Evolutionary conservation across 2,888 invertebrate genomes (phyloP), one percentile per base, ranked within the genome.

Genomic region (Macroteleia sp.): DNA sequence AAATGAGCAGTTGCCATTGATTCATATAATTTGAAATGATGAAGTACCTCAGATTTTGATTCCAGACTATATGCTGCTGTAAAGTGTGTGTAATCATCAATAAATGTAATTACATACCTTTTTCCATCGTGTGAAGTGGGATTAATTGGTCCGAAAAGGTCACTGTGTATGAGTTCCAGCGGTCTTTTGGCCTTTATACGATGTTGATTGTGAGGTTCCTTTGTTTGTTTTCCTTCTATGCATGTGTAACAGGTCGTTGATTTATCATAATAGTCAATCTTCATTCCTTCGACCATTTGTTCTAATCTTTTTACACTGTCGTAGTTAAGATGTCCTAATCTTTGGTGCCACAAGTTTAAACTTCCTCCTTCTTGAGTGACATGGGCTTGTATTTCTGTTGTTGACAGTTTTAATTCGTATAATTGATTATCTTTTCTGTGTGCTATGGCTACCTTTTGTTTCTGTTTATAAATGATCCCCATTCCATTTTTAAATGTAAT

Each of bases 401-500:
- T 25, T 25, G 25, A 25, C 25, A 25, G 30, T 30, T 30, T 17
- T 14, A 50, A 32, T 50, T 30, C 32, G 17, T 32, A 50, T 32
- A 50, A 34, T 17, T 50, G 50, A 5, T 22, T 46, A 8, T 22
- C 22, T 36, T 36, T 36, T 12, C 36, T 14, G 1, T 9, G 25
- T 34, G 71, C 71, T 10, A 62, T 25, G 0, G 52, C 52, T 14
- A 81, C 62, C 6, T 46, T 62, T 8, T n/a, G 4, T n/a, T 76
- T 74, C 32, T 46, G 41, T 67, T 82, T 82, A 3, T 16, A 16
- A 19, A 85, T 83, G 4, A 61, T 14, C 3, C 78, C 83, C 52
- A 44, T 44, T 34, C 82, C 81, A 6, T 82, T 67, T 69, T 79
- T 79, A 61, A 85, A 83, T 9, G 54, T 66, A 8, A 86, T 46